These are phyloP conservation scores for Homarus americanus DNA, from an alignment of 1,140 invertebrate species.

Conservation along the genomic window DNA sequence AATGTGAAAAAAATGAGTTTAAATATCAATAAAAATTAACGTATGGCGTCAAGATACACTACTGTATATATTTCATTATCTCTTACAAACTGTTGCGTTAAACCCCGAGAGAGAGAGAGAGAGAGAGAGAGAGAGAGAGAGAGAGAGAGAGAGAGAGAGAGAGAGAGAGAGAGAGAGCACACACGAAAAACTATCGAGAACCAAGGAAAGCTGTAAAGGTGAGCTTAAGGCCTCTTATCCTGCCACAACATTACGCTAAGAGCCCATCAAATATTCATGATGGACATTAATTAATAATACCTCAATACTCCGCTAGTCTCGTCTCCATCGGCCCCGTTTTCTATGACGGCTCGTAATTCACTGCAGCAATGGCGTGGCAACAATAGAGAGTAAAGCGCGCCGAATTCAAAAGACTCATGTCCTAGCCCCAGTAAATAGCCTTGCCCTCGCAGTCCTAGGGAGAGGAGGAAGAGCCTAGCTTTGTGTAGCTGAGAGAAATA, in stretches of 20 bases:
- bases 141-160: constrained; percentile 3
- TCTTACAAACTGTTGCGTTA: no score
- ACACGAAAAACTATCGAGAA: no score
- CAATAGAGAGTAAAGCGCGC: background rate
- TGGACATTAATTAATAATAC: constrained; percentile 6
- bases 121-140: constrained; percentile 3
- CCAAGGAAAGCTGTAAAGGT: background rate
- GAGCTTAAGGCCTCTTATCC: background rate
- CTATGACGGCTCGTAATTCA: constrained; percentile 4
- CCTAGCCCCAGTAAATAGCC: background rate
- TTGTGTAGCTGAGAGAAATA: constrained; percentile 15
- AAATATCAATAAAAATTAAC: no score
- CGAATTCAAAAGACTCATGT: constrained; percentile 11
- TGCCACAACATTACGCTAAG: constrained; percentile 10
- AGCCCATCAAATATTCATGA: constrained; percentile 16
- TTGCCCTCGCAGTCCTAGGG: background rate
- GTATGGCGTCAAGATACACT: no score
- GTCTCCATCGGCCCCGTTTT: background rate
- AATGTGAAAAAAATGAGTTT: no score
- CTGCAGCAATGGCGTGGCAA: background rate
- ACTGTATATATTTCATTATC: no score
- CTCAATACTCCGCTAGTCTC: background rate
- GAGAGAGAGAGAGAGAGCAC: constrained; percentile 3
- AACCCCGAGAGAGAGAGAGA: constrained; percentile 3
- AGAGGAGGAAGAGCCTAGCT: background rate